phyloP scores from a whole-genome alignment of 1,140 invertebrate genomes.

The Frieseomelitta varia region DNA sequence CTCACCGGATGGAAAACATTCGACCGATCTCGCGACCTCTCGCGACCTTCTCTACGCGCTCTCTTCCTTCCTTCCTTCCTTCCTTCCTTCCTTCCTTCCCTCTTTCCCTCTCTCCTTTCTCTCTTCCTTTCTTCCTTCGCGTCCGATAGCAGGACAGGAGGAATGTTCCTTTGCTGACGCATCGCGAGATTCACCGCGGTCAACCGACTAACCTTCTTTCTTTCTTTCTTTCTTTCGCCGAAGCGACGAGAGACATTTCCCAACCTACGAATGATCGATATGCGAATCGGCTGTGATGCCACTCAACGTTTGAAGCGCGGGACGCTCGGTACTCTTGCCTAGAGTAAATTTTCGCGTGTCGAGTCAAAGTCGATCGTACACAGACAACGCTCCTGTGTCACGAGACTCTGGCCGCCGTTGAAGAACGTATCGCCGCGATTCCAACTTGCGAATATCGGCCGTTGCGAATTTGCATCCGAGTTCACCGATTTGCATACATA shows the following conservation, averaged over 20 bases:
- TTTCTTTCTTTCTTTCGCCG: neutral
- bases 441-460: slow-evolving; percentile 40
- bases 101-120: neutral
- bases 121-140: neutral
- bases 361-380: neutral
- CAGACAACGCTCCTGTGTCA: too few species aligned
- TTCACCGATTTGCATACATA: slow-evolving; percentile 60
- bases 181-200: neutral
- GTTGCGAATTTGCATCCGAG: slow-evolving; percentile 50
- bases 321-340: too few species aligned
- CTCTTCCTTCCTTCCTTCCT: too few species aligned
- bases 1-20: slow-evolving; percentile 62
- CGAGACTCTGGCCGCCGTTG: neutral
- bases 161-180: neutral
- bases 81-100: too few species aligned
- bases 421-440: slow-evolving; percentile 27
- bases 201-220: neutral
- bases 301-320: too few species aligned
- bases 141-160: too few species aligned
- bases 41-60: neutral
- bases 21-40: slow-evolving; percentile 36
- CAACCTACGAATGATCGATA: too few species aligned
- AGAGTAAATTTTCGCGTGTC: too few species aligned
- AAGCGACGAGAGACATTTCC: neutral
- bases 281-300: neutral